phyloP scores from a whole-genome alignment of 1,140 invertebrate genomes.

The Drosophila sulfurigaster region DNA sequence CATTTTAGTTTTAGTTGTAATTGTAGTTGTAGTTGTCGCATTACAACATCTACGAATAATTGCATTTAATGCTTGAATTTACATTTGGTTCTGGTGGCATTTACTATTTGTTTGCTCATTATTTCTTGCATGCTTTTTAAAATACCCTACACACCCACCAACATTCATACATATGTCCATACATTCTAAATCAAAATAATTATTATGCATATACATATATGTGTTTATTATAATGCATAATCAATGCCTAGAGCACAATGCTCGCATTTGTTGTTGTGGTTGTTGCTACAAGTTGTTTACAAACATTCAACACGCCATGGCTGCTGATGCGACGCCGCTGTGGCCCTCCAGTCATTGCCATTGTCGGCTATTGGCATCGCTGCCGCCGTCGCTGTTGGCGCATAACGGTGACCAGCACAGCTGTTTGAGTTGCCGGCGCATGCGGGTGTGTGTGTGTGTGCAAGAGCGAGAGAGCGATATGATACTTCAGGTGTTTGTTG shows the following conservation, averaged over 20 bases:
- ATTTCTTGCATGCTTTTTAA: constrained; percentile 19
- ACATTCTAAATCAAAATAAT: constrained; percentile 2
- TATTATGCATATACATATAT: not conserved
- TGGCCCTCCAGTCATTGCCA: constrained; percentile 52
- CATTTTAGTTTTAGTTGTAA: constrained; percentile 25
- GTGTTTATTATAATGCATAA: constrained; percentile 20
- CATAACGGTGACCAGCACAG: constrained; percentile 56
- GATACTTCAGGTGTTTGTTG: constrained; percentile 37
- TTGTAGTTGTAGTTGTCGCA: constrained; percentile 31
- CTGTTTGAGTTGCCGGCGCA: constrained; percentile 40
- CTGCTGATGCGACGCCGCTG: constrained; percentile 16
- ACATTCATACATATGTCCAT: not conserved
- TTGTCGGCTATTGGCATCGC: constrained; percentile 45
- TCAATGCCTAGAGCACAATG: constrained; percentile 26
- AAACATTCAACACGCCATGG: constrained; percentile 34
- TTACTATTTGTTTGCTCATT: constrained; percentile 8
- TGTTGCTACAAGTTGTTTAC: constrained; percentile 41
- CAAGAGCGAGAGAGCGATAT: not conserved
- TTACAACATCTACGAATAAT: constrained; percentile 24
- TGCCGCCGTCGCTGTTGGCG: constrained; percentile 15
- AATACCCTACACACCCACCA: not conserved
- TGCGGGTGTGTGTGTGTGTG: constrained; percentile 23
- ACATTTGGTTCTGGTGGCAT: not conserved
- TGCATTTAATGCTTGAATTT: constrained; percentile 20
- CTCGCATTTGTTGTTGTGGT: constrained; percentile 28